Percentiles rank a stretch among this genome's conserved stretches.
Evolutionary conservation across 2,797 vertebrate genomes (phyloP).

Genomic region (Pseudochaenichthys georgianus): DNA sequence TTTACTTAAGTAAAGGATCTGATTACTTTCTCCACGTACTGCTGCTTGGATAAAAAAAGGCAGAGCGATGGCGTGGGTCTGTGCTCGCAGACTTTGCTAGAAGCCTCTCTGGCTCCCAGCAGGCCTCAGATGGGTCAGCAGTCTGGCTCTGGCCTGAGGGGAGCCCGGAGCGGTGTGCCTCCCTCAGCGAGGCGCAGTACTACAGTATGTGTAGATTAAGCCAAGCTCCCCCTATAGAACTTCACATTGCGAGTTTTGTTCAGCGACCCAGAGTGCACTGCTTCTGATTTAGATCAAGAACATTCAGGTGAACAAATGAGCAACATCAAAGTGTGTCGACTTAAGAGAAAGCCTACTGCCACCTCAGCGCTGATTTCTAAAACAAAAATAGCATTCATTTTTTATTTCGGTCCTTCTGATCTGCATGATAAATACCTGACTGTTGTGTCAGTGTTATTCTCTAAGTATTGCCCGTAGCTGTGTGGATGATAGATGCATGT

Average conservation of each 20-base stretch:
- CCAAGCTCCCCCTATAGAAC: conserved; percentile 38
- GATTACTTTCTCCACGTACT: not conserved
- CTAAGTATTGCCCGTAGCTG: conserved; percentile 67
- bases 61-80: not conserved
- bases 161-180: conserved; percentile 66
- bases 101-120: conserved; percentile 50
- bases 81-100: conserved; percentile 34
- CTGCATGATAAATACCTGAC: conserved; percentile 49
- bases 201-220: conserved; percentile 47
- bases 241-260: conserved; percentile 36
- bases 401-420: conserved; percentile 72
- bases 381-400: conserved; percentile 56
- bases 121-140: conserved; percentile 46
- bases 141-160: conserved; percentile 60
- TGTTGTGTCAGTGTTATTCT: conserved; percentile 63
- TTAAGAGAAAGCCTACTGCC: conserved; percentile 41
- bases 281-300: conserved; percentile 52
- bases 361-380: conserved; percentile 57
- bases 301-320: conserved; percentile 42
- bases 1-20: not conserved
- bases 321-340: conserved; percentile 31
- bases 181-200: conserved; percentile 37
- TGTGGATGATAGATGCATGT: conserved; percentile 72
- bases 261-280: conserved; percentile 13
- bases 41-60: conserved; percentile 3